Conservation (phyloP, 2,113 vertebrate genomes). For the Phocoena sinus region DNA sequence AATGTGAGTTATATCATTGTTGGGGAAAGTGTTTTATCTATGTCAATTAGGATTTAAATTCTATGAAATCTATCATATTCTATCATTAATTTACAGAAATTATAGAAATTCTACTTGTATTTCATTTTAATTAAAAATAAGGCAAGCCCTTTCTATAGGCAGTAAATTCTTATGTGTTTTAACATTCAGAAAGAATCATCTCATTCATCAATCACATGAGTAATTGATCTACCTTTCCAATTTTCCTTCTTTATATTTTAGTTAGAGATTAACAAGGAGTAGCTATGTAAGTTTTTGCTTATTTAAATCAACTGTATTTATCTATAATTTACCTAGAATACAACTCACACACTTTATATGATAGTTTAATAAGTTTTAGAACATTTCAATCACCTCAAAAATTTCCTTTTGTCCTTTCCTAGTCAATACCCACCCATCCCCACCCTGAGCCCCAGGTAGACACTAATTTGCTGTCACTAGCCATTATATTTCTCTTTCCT, state of each 20-base stretch:
- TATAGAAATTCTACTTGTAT: background rate
- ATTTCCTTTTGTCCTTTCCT: background rate
- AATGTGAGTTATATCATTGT: background rate
- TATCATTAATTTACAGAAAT: background rate
- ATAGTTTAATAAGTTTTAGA: background rate
- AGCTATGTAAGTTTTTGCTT: background rate
- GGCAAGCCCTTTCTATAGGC: background rate
- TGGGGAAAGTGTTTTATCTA: background rate
- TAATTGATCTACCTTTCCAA: background rate
- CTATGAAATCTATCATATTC: background rate
- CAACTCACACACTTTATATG: background rate
- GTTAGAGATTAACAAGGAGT: background rate
- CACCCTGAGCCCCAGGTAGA: background rate
- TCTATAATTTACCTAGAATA: background rate
- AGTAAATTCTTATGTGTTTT: background rate
- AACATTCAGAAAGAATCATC: background rate
- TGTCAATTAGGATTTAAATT: background rate
- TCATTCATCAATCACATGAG: background rate
- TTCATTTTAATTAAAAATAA: background rate
- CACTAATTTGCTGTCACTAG: background rate
- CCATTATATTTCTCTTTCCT: background rate
- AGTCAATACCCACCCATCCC: background rate
- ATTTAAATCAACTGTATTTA: background rate
- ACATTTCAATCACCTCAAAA: background rate
- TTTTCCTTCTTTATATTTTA: background rate